Base-by-base conservation (phyloP, 2,888 invertebrate genomes). In the Achlya flavicornis region DNA sequence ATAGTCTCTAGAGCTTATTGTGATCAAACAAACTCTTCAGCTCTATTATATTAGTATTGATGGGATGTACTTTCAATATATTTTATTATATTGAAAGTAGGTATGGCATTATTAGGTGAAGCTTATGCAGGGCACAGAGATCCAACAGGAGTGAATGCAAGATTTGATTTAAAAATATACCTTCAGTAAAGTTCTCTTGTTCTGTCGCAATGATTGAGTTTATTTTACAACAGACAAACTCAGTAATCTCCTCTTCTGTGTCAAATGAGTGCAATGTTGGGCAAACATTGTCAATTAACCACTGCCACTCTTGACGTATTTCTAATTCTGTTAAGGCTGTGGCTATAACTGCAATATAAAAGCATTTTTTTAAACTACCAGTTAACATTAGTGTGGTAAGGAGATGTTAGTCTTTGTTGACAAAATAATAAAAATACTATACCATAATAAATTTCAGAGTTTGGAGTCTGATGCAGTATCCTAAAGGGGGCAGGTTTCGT, bases 171-270 rank as follows among this genome's bases (percentile, higher is more conserved):
- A 58, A 11, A 32, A 59, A 43, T 14, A 66, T 80, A 92, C 95
- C 95, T 89, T 95, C 94, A 60, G 90, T 86, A 58, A 94, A 91
- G 81, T 93, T 95, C 65, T 95, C 95, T 71, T 96, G 95, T 71
- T 95, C 95, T 33, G 97, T 97, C 19, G 98, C 98, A 75, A 98
- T 96, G 63, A 99, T 94, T n/a, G 98, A 98, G 86, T 98, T 97
- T 71, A 99, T 97, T 95, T 99, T 99, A 84, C 98, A 98, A 75
- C 96, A 96, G 0, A 99, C 98, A 95, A 98, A 99, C 75, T 98
- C 98, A 14, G 98, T 98, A 8, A 98, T 96, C 89, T 99, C 99
- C 73, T 98, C 98, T 83, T 98, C 98, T 57, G 95, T 96, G 76
- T 99, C 99, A 94, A 99, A 98, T 58, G 97, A 97, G 88, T 97